phyloP scores from a whole-genome alignment of 1,140 invertebrate species.

The Drosophila orosa region DNA sequence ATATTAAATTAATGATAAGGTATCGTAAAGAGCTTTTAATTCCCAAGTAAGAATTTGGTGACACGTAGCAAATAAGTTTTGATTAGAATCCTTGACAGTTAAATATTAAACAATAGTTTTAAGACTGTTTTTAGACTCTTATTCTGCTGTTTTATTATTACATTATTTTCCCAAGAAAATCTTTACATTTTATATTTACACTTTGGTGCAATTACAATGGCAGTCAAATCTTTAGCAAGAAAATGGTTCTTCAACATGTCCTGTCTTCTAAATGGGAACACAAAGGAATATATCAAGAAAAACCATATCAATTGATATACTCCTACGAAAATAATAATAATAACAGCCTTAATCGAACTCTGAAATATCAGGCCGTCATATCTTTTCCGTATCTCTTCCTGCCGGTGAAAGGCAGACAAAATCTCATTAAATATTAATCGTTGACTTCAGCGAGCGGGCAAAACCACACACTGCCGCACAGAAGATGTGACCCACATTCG shows the following conservation, averaged over 20 bases:
- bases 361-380: background rate
- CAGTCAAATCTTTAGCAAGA: background rate
- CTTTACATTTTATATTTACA: background rate
- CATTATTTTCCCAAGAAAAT: too few relatives aligned
- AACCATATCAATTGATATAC: background rate
- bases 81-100: background rate
- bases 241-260: background rate
- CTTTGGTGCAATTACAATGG: background rate
- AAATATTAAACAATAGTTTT: background rate
- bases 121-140: too few relatives aligned
- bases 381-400: conserved; percentile 28
- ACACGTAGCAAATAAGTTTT: background rate
- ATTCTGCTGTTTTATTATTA: too few relatives aligned
- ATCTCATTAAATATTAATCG: conserved; percentile 52
- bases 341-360: background rate
- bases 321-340: background rate
- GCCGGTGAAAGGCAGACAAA: conserved; percentile 30
- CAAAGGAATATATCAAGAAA: too few relatives aligned
- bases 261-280: background rate
- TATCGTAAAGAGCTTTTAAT: background rate
- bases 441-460: conserved; percentile 2
- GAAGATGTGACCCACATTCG: conserved; percentile 64
- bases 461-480: conserved; percentile 15
- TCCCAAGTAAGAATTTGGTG: too few relatives aligned
- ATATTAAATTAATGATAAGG: background rate